Evolutionary conservation across 2,113 vertebrate species (phyloP).

Genomic region (Chloropsis cyanopogon): DNA sequence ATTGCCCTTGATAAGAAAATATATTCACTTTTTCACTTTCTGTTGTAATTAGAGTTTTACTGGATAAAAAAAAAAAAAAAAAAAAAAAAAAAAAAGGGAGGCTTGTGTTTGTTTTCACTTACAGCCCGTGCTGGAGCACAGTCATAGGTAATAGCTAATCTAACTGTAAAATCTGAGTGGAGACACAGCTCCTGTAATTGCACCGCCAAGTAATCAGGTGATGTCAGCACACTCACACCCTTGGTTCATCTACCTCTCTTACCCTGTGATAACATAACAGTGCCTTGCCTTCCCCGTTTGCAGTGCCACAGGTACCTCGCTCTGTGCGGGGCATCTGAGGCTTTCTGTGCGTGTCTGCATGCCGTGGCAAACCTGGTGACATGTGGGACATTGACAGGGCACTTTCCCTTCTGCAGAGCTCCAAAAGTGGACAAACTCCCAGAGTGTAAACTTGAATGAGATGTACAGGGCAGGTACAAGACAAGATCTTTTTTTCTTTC

Average conservation of each 20-base stretch:
- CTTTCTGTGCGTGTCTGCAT: rapidly evolving
- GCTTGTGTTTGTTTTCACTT: background rate
- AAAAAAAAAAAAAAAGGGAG: background rate
- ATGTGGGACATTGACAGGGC: background rate
- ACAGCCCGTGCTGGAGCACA: background rate
- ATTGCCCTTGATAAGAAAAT: background rate
- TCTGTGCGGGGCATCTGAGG: background rate
- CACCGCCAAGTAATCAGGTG: background rate
- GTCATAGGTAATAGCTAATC: conserved; percentile 30
- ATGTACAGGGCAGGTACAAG: background rate
- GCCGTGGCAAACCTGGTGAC: background rate
- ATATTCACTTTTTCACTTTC: background rate
- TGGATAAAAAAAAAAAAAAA: background rate
- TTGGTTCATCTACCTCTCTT: background rate
- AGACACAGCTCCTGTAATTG: conserved; percentile 28
- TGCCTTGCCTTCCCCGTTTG: background rate
- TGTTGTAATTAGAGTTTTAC: background rate
- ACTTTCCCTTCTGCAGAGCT: background rate
- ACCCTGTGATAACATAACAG: background rate
- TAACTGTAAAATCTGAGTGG: conserved; percentile 58
- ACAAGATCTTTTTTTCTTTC: background rate
- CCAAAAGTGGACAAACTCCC: background rate
- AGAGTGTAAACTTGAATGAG: background rate
- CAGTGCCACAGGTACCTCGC: background rate
- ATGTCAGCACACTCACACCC: conserved; percentile 38